A percentile compares a stretch with the other conserved stretches of the same genome.
phyloP scores from a whole-genome alignment of 2,888 invertebrate species.

The Epicampocera succincta region DNA sequence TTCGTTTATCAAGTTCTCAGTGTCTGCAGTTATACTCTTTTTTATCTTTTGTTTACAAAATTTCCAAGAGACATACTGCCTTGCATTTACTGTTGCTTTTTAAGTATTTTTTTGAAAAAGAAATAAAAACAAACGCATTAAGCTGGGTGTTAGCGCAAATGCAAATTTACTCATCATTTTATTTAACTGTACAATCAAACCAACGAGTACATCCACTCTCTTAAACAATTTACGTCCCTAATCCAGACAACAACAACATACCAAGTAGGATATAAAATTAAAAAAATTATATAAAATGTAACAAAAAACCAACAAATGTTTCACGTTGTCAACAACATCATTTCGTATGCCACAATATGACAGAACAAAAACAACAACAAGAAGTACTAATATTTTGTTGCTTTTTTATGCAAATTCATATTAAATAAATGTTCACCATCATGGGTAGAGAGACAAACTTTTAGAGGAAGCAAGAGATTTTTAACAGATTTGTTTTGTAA shows the following conservation, averaged over 20 bases:
- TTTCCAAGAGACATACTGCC: constrained; percentile 35
- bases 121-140: constrained; percentile 9
- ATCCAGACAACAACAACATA: constrained; percentile 38
- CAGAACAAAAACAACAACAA: constrained; percentile 33
- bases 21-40: constrained; percentile 21
- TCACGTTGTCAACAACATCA: constrained; percentile 62
- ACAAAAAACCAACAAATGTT: constrained; percentile 51
- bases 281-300: not conserved
- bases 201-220: constrained; percentile 1
- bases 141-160: constrained; percentile 59
- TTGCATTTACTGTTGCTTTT: constrained; percentile 22
- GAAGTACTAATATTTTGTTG: constrained; percentile 31
- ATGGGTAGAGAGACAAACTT: not conserved
- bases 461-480: constrained; percentile 12
- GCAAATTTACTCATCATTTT: constrained; percentile 45
- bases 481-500: constrained; percentile 52
- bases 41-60: constrained; percentile 11
- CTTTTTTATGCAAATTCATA: constrained; percentile 49
- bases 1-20: constrained; percentile 29
- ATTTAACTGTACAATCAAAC: constrained; percentile 2
- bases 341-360: constrained; percentile 60
- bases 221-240: constrained; percentile 52
- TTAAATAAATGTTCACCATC: constrained; percentile 28
- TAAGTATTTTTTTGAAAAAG: not conserved
- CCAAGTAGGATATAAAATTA: constrained; percentile 34